Conservation (phyloP, 2,113 vertebrate species). For the Promerops cafer region DNA sequence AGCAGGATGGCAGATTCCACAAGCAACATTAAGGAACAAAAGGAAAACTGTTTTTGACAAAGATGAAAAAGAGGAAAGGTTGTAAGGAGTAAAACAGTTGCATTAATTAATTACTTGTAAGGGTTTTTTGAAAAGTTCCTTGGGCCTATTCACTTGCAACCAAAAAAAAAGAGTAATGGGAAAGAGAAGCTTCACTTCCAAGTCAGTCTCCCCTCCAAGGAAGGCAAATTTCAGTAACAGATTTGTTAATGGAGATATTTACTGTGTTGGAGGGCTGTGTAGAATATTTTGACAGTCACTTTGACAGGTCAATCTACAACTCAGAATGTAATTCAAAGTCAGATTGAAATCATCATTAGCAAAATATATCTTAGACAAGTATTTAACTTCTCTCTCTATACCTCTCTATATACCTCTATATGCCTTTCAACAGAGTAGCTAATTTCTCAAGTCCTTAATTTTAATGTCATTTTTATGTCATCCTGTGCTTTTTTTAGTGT, state of each 20-base stretch:
- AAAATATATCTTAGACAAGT: neutral
- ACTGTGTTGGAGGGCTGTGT: neutral
- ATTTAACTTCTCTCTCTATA: neutral
- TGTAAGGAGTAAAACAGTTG: neutral
- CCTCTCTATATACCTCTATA: neutral
- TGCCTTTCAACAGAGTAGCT: neutral
- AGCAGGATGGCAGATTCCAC: neutral
- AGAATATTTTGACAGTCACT: neutral
- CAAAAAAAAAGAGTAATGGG: neutral
- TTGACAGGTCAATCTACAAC: neutral
- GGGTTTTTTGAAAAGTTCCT: neutral
- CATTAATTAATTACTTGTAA: neutral
- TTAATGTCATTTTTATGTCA: neutral
- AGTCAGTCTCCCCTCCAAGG: neutral
- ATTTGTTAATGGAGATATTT: neutral
- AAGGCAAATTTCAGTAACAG: neutral
- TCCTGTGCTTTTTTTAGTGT: neutral
- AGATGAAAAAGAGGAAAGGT: neutral
- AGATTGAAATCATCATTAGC: neutral
- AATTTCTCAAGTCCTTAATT: neutral
- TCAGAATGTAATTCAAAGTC: neutral
- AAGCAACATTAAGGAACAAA: neutral
- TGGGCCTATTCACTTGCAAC: neutral
- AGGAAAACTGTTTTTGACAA: neutral
- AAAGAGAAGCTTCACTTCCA: neutral